Percentiles rank a stretch among this genome's conserved stretches.
Evolutionary conservation across 2,113 vertebrate species (phyloP).

Genomic region (Hyperopisus bebe): DNA sequence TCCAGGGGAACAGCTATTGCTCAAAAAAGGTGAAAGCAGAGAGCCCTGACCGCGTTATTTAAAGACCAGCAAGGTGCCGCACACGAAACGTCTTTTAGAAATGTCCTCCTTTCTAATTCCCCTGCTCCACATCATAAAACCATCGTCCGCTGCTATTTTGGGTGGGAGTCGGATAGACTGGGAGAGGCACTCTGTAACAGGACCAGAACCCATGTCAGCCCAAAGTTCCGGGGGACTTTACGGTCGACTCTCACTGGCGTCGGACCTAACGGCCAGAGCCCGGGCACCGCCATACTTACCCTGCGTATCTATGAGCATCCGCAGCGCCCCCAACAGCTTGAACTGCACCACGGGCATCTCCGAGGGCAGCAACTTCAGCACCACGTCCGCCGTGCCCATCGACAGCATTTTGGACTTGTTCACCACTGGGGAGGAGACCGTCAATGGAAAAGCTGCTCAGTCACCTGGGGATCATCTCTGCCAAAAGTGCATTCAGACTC

Average conservation of each 20-base stretch:
- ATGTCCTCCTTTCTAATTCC: not conserved
- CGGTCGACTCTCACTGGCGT: not conserved
- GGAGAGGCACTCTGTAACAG: not conserved
- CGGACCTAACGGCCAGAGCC: not conserved
- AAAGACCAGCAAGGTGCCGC: not conserved
- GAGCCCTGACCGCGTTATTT: not conserved
- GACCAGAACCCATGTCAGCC: not conserved
- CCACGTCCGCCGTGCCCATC: slow-evolving; percentile 82
- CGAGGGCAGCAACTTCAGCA: slow-evolving; percentile 89
- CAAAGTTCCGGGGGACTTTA: not conserved
- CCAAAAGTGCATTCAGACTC: not conserved
- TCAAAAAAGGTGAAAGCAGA: not conserved
- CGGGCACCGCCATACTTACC: slow-evolving; percentile 51
- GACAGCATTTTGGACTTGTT: slow-evolving; percentile 98
- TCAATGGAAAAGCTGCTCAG: not conserved
- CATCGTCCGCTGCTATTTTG: not conserved
- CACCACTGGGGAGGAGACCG: slow-evolving; percentile 66
- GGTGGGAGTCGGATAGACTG: not conserved
- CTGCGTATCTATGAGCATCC: slow-evolving; percentile 98
- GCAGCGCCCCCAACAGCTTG: slow-evolving; percentile 89
- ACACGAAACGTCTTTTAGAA: not conserved
- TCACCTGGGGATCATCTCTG: not conserved
- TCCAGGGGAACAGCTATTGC: not conserved
- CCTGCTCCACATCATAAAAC: not conserved
- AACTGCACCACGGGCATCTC: slow-evolving; percentile 98